These are phyloP conservation scores for Procavia capensis DNA, from an alignment of 2,113 vertebrate species.

Conservation along the genomic window DNA sequence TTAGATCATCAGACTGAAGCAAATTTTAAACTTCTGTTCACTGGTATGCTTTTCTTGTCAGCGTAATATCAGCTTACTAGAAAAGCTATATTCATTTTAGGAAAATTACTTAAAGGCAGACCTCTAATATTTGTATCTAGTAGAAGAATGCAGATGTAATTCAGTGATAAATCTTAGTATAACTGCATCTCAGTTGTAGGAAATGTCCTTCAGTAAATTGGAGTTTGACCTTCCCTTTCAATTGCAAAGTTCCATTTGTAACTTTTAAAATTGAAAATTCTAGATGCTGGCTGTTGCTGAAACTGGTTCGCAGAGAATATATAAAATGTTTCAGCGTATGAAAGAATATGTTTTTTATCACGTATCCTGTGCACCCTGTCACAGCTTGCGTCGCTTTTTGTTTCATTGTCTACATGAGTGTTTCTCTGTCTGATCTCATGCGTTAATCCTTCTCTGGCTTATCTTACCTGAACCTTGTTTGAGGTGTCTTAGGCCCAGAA, in stretches of 20 bases:
- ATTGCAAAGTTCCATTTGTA: not conserved
- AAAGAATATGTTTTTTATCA: not conserved
- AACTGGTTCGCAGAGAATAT: not conserved
- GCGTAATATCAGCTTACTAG: not conserved
- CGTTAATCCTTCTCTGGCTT: not conserved
- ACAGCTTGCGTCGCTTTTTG: not conserved
- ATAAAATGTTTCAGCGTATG: not conserved
- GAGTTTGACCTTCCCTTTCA: not conserved
- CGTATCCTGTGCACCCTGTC: not conserved
- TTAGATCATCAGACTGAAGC: not conserved
- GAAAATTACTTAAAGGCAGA: not conserved
- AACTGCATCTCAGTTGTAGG: not conserved
- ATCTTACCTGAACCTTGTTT: slow-evolving; percentile 30
- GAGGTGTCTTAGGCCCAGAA: not conserved
- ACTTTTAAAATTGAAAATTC: not conserved
- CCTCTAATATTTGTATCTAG: not conserved
- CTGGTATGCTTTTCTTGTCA: not conserved
- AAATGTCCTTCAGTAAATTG: not conserved
- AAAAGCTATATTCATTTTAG: not conserved
- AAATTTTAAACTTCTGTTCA: not conserved
- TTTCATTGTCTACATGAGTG: not conserved
- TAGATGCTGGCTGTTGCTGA: not conserved
- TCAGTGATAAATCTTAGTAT: not conserved
- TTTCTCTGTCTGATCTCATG: not conserved
- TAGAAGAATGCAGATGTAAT: not conserved